Base-by-base conservation (phyloP, 2,797 vertebrate genomes). In the Tiaroga cobitis region DNA sequence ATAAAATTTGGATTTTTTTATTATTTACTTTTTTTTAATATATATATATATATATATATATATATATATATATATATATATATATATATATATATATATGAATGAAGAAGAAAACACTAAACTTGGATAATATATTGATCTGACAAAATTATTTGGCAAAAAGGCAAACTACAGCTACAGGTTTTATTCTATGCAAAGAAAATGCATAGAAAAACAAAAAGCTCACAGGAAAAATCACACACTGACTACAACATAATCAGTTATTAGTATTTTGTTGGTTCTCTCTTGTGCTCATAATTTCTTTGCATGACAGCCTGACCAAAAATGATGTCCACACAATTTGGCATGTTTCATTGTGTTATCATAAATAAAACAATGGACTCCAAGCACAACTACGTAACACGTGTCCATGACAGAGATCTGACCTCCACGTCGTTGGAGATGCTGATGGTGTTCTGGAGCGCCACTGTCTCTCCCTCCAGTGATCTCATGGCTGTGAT, bases 401-500 rank as follows among this genome's bases (percentile, higher is more conserved):
- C 0, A n/a, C 16, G 49, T 32, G 43, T 49, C 1, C 46, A 13
- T n/a, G 46, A 15, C 16, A 18, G 51, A 51, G 51, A 19, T 51
- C 92, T 94, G 93, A 99, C 98, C 96, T 99, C 98, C 86, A 99
- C 98, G 61, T 97, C 94, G 90, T 92, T 96, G 89, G 97, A 97
- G 77, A 99, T 95, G 90, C 92, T 94, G 85, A 99, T 93, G 89
- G 93, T 94, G 87, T 96, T 97, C 93, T 94, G 96, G 86, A 99
- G 94, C n/a, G 94, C 93, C 15, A 99, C 97, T 11, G 92, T 90
- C 94, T 99, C 98, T 85, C 98, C 98, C 88, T 99, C 97, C 90
- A 97, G 93, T 81, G 98, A 99, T 90, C 96, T 97, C 97, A 99
- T 99, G 82, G 97, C 96, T 78, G 95, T 92, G 89, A 99, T 99